Percentiles rank a stretch among this genome's conserved stretches.
Conservation (phyloP, 2,113 vertebrate genomes). For the Neolamprologus variostigma region DNA sequence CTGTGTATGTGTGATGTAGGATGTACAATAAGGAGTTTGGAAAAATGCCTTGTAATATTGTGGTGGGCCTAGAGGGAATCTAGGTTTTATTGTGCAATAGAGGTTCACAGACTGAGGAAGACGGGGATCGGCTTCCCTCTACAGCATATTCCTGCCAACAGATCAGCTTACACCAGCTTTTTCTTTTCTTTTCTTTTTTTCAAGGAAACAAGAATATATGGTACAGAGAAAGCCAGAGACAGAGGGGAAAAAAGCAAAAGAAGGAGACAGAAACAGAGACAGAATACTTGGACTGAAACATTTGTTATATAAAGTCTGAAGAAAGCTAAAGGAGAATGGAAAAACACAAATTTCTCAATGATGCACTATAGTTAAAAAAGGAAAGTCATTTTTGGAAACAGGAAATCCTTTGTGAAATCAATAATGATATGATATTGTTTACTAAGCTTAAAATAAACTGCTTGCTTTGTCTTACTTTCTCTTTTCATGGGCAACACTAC, state of each 20-base stretch:
- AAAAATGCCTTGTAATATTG: slow-evolving; percentile 9
- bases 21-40: not conserved
- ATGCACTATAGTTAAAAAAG: not conserved
- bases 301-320: not conserved
- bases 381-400: not conserved
- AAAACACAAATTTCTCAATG: not conserved
- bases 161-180: slow-evolving; percentile 20
- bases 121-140: slow-evolving; percentile 5
- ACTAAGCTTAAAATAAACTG: not conserved
- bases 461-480: not conserved
- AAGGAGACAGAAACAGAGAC: not conserved
- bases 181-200: not conserved
- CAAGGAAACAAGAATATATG: slow-evolving; percentile 1
- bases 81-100: slow-evolving; percentile 1
- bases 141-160: slow-evolving; percentile 11
- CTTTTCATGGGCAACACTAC: not conserved
- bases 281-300: not conserved
- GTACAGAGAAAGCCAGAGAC: not conserved
- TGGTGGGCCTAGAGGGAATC: slow-evolving; percentile 4
- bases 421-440: not conserved
- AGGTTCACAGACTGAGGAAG: slow-evolving; percentile 13
- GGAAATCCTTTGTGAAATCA: not conserved
- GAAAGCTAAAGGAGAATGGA: not conserved
- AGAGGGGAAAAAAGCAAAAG: not conserved
- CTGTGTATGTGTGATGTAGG: not conserved